Evolutionary conservation across 1,140 invertebrate genomes (phyloP).

Genomic region (Camponotus pennsylvanicus): DNA sequence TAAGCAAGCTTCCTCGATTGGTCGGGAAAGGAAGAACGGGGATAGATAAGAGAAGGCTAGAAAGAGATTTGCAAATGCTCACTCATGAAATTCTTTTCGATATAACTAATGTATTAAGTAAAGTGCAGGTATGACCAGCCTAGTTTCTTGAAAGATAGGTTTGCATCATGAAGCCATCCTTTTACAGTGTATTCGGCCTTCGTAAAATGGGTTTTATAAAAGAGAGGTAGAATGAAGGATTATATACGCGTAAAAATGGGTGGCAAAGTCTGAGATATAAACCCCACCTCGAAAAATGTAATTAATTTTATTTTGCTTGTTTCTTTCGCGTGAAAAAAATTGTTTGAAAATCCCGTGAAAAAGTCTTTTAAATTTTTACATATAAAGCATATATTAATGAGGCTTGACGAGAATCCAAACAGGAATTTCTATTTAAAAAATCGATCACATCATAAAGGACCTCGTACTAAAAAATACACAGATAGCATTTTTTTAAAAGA

Average conservation of each 20-base stretch:
- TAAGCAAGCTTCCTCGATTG: slow-evolving; percentile 69
- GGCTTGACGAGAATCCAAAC: background rate
- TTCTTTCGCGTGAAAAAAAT: background rate
- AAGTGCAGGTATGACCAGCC: slow-evolving; percentile 60
- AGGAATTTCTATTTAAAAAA: background rate
- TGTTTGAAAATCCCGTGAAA: background rate
- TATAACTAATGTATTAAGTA: slow-evolving; percentile 55
- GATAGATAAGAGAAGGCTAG: slow-evolving; percentile 50
- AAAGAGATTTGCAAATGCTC: slow-evolving; percentile 58
- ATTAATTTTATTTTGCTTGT: slow-evolving; percentile 34
- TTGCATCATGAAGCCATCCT: slow-evolving; percentile 35
- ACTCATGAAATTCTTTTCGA: slow-evolving; percentile 53
- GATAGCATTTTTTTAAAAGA: background rate
- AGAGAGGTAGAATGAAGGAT: slow-evolving; percentile 47
- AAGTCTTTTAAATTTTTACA: background rate
- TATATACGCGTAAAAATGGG: slow-evolving; percentile 10
- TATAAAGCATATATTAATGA: slow-evolving; percentile 20
- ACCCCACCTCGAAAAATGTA: slow-evolving; percentile 5
- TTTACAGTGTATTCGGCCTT: slow-evolving; percentile 50
- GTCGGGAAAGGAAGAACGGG: slow-evolving; percentile 37
- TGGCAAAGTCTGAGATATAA: background rate
- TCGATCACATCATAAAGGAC: background rate
- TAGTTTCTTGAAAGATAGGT: slow-evolving; percentile 48
- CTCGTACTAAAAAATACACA: background rate
- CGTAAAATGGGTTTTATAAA: slow-evolving; percentile 23